These are phyloP conservation scores for Pseudotriccus pelzelni DNA, from an alignment of 2,797 vertebrate genomes.

Conservation along the genomic window DNA sequence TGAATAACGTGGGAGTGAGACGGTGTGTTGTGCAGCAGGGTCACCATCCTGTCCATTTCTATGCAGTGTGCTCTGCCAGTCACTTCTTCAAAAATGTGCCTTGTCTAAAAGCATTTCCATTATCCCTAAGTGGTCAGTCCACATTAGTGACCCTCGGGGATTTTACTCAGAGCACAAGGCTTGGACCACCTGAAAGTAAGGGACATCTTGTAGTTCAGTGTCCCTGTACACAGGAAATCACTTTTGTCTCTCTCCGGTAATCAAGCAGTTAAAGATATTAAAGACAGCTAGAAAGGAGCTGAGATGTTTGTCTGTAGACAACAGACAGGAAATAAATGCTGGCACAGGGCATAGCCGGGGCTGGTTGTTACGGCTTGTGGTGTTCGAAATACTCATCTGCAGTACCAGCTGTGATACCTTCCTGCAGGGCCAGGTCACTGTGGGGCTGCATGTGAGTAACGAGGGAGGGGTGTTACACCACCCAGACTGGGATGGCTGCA, in stretches of 20 bases:
- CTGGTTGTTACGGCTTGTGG: background rate
- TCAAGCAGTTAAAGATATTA: background rate
- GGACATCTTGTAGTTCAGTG: background rate
- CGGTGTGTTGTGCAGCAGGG: rapidly evolving
- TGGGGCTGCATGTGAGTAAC: background rate
- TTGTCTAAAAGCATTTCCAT: background rate
- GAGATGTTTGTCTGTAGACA: background rate
- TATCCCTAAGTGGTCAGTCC: background rate
- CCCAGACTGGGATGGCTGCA: background rate
- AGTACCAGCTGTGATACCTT: background rate
- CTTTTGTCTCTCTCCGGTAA: background rate
- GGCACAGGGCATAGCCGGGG: background rate
- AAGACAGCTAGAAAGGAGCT: background rate
- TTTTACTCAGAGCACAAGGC: background rate
- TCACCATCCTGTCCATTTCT: background rate
- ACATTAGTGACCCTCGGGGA: background rate
- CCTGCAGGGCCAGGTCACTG: background rate
- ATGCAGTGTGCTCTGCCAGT: background rate
- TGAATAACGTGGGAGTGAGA: background rate
- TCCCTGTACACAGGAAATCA: background rate
- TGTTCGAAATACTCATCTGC: background rate
- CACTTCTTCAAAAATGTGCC: background rate
- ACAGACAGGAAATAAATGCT: background rate
- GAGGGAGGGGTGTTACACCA: background rate
- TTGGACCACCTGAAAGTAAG: background rate